These are phyloP conservation scores for Campoplex nolae DNA, from an alignment of 2,888 invertebrate species.

Conservation along the genomic window DNA sequence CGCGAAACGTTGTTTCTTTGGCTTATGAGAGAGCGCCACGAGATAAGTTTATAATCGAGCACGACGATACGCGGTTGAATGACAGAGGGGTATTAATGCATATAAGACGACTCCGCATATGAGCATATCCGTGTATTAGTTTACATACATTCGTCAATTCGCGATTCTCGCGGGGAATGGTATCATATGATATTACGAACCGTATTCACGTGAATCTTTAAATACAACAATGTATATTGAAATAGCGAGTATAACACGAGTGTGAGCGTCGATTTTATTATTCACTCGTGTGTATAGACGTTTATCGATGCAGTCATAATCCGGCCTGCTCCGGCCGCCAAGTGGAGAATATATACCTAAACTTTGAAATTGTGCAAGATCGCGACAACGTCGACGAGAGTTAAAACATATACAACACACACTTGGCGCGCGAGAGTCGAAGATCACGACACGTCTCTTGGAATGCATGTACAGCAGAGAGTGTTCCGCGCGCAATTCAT, in stretches of 20 bases:
- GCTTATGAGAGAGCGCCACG: neutral
- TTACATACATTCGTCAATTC: slow-evolving; percentile 20
- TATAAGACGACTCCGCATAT: neutral
- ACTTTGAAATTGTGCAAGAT: slow-evolving; percentile 31
- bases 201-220: neutral
- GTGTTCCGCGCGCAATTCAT: neutral
- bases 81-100: neutral
- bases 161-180: neutral
- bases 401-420: slow-evolving; percentile 28
- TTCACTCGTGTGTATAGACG: neutral
- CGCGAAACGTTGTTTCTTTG: neutral
- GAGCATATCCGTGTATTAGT: neutral
- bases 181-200: neutral
- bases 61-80: slow-evolving; percentile 1
- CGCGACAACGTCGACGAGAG: slow-evolving; percentile 15
- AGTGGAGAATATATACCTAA: slow-evolving; percentile 7
- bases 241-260: slow-evolving; percentile 1
- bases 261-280: slow-evolving; percentile 17
- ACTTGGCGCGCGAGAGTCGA: neutral
- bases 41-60: neutral
- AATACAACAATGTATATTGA: neutral
- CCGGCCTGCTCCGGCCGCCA: neutral
- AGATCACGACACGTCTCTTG: slow-evolving; percentile 39
- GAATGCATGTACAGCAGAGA: neutral
- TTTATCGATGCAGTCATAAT: neutral